These are phyloP conservation scores for Aplidium turbinatum DNA, from an alignment of 23 tunicate genomes.

Conservation along the genomic window DNA sequence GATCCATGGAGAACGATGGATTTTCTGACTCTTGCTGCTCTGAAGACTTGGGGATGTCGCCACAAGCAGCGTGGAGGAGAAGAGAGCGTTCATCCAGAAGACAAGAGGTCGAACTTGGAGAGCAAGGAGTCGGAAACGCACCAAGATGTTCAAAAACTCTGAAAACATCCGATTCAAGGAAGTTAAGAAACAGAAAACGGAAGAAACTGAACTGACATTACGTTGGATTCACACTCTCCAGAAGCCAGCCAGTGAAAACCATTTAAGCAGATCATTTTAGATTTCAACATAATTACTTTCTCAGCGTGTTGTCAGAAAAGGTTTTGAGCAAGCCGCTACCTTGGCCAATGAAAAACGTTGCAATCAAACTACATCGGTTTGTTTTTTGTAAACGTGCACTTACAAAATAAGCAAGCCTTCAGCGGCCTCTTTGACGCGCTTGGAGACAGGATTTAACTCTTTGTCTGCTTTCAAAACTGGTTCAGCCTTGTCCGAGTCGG, in stretches of 20 bases:
- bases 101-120: slow-evolving; percentile 81
- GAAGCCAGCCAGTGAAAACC: no score
- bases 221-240: no score
- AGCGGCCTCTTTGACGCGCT: slow-evolving; percentile 91
- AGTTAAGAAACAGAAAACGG: no score
- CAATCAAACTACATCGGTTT: no score
- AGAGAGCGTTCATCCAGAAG: slow-evolving; percentile 75
- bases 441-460: slow-evolving; percentile 81
- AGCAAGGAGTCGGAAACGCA: slow-evolving; percentile 75
- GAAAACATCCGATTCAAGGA: no score
- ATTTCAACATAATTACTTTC: no score
- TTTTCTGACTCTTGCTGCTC: neutral
- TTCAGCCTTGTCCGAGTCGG: slow-evolving; percentile 36
- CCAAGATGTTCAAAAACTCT: slow-evolving; percentile 90
- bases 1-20: slow-evolving; percentile 17
- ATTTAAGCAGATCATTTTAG: no score
- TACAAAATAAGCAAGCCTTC: slow-evolving; percentile 77
- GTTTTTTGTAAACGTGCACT: slow-evolving; percentile 31
- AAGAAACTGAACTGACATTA: no score
- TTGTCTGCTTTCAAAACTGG: slow-evolving; percentile 80
- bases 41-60: neutral
- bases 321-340: no score
- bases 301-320: no score
- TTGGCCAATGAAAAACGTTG: no score
- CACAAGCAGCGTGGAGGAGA: slow-evolving; percentile 54